Evolutionary conservation across 2,888 invertebrate genomes (phyloP).

Genomic region (Opisthograptis luteolata): DNA sequence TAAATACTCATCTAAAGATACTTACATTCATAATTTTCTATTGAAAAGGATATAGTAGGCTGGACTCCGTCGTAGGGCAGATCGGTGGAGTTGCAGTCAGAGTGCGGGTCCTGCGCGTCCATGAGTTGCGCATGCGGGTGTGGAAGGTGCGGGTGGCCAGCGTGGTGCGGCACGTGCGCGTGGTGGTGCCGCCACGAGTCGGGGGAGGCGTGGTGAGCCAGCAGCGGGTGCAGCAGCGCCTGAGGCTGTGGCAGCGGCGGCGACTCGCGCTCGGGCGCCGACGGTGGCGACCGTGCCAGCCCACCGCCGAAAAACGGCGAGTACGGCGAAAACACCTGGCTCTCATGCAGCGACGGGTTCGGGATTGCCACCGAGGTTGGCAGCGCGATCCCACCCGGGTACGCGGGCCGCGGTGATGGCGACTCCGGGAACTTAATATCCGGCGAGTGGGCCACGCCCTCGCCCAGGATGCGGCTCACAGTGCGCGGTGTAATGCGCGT

Average conservation of each 20-base stretch:
- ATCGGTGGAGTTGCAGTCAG: constrained; percentile 96
- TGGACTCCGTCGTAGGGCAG: constrained; percentile 96
- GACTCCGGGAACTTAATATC: constrained; percentile 86
- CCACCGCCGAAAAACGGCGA: constrained; percentile 92
- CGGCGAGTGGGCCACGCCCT: constrained; percentile 89
- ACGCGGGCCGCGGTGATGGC: constrained; percentile 88
- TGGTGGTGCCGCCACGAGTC: constrained; percentile 91
- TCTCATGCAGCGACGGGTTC: constrained; percentile 97
- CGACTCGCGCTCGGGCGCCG: constrained; percentile 89
- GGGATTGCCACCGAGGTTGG: constrained; percentile 98
- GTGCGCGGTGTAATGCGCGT: constrained; percentile 96
- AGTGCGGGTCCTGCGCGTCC: constrained; percentile 93
- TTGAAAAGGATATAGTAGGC: constrained; percentile 97
- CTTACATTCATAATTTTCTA: constrained; percentile 52
- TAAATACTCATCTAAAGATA: constrained; percentile 51
- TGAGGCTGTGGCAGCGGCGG: constrained; percentile 94
- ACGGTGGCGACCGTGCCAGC: constrained; percentile 84
- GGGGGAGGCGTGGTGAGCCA: constrained; percentile 93
- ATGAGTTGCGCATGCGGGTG: constrained; percentile 83
- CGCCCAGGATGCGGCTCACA: constrained; percentile 93
- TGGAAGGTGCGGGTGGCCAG: constrained; percentile 89
- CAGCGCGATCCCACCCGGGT: constrained; percentile 94
- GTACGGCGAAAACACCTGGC: constrained; percentile 96
- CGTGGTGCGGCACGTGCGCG: constrained; percentile 89
- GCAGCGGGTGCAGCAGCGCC: constrained; percentile 92